Base-by-base conservation (phyloP, 2,888 invertebrate species). In the Sesamia inferens region DNA sequence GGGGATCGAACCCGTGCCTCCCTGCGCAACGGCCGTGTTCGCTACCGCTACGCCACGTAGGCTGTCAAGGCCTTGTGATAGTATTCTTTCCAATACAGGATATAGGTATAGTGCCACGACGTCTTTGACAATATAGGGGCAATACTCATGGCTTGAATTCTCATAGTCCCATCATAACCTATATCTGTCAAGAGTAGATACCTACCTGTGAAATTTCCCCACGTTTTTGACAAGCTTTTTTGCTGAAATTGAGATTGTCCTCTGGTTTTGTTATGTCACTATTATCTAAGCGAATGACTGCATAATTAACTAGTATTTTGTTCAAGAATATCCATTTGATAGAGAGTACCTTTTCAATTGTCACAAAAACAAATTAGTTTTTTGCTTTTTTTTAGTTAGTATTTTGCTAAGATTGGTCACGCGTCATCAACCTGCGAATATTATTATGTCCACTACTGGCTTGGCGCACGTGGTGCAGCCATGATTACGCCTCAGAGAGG, bases 341-440 rank as follows among this genome's bases (percentile, higher is more conserved):
- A 31, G 39, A 31, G 39, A 63, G 14, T 24, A n/a, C 14, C 8
- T 39, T 44, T 44, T 44, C 48, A 62, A 24, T 54, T 58, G 13
- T 66, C 24, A n/a, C 22, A 71, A 64, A 71, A 77, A 70, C 16
- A 8, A 19, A 67, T 7, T 5, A n/a, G 61, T n/a, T n/a, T n/a
- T n/a, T n/a, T n/a, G n/a, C n/a, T n/a, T n/a, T n/a, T n/a, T n/a
- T n/a, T n/a, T n/a, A n/a, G n/a, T 16, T 4, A n/a, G 64, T n/a
- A 24, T 76, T 51, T 59, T 68, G 58, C 19, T 24, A 68, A 47
- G 57, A 74, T 78, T 65, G 22, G 81, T 74, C 44, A 76, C 66
- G 67, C 80, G 19, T 83, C 68, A 62, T 71, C 67, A 63, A 66
- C 64, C 68, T 74, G 57, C 64, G 74, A 76, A 74, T 68, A 73